Evolutionary conservation across 2,797 vertebrate genomes (phyloP), one percentile per base, ranked within the genome.

Genomic region (Malurus splendens): DNA sequence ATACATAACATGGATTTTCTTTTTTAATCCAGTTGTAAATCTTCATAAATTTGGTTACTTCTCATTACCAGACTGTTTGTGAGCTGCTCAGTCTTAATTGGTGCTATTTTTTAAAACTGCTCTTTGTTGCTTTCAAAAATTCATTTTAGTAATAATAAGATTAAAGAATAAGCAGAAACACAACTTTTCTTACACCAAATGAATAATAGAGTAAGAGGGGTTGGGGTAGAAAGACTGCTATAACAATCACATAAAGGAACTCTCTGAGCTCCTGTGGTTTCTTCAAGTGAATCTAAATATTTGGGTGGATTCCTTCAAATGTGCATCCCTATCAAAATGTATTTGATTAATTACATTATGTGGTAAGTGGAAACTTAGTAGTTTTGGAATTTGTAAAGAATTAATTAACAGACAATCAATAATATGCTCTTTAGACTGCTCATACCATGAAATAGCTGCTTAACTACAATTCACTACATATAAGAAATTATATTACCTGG

Each of bases 401-500:
- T 51, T 89, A 68, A 62, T 14, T 72, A 82, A 72, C 38, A 85
- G 20, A 38, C 17, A 70, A 56, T 45, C 25, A 90, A 28, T 15
- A 87, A 41, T 18, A 70, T 9, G 71, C 4, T 71, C 18, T 71
- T 82, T 41, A 42, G 38, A 68, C 24, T 77, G 24, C 30, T 68
- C 17, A 1, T 64, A 15, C 14, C 36, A 42, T 51, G 13, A 84
- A 16, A 25, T 36, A 67, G 14, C 74, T 86, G 27, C 45, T 74
- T 77, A 57, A 85, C 16, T 52, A 77, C 23, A 72, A 87, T 39
- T 87, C 41, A 70, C 15, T n/a, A 33, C 7, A 47, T 71, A 17
- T 7, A 83, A 77, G 33, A 92, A 74, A n/a, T 67, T 0, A 3
- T 51, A 73, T 98, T 98, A 99, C 99, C 99, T 98, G 99, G 99